These are phyloP conservation scores for Microtus oregoni DNA, from an alignment of 2,113 vertebrate genomes.

Conservation along the genomic window DNA sequence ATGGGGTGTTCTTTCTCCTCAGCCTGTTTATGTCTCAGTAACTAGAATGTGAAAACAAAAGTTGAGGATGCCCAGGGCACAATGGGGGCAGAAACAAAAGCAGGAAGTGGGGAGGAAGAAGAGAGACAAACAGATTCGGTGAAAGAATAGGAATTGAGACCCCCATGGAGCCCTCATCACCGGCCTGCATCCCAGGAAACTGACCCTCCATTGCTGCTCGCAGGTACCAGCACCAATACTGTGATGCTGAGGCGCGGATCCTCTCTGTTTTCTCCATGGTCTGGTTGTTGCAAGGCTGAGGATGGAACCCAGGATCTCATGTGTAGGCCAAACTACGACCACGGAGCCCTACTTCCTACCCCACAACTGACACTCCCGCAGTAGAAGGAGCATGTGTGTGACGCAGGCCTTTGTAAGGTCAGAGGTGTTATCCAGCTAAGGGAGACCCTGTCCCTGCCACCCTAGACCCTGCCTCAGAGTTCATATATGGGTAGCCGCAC, in stretches of 20 bases:
- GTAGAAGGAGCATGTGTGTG: background rate
- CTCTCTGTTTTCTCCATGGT: background rate
- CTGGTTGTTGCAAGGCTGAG: background rate
- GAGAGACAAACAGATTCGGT: background rate
- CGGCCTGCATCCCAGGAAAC: background rate
- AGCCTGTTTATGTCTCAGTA: background rate
- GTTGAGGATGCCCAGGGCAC: background rate
- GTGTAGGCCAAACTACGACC: background rate
- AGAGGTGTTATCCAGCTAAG: background rate
- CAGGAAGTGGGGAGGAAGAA: background rate
- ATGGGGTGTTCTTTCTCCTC: background rate
- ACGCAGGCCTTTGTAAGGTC: background rate
- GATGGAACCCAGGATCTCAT: background rate
- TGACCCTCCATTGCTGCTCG: background rate
- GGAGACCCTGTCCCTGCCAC: background rate
- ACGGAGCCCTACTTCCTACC: background rate
- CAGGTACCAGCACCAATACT: background rate
- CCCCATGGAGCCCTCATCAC: no score
- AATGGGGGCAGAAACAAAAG: background rate
- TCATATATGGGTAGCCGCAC: background rate
- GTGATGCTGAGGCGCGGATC: background rate
- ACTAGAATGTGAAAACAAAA: background rate
- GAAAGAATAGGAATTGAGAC: background rate
- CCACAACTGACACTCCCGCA: background rate
- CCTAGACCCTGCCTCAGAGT: background rate